Percentiles rank a stretch among this genome's conserved stretches.
These are phyloP conservation scores for Rhopilema esculentum DNA, from an alignment of 30 jellyfish, hydroid and myxozoan genomes.

Conservation along the genomic window DNA sequence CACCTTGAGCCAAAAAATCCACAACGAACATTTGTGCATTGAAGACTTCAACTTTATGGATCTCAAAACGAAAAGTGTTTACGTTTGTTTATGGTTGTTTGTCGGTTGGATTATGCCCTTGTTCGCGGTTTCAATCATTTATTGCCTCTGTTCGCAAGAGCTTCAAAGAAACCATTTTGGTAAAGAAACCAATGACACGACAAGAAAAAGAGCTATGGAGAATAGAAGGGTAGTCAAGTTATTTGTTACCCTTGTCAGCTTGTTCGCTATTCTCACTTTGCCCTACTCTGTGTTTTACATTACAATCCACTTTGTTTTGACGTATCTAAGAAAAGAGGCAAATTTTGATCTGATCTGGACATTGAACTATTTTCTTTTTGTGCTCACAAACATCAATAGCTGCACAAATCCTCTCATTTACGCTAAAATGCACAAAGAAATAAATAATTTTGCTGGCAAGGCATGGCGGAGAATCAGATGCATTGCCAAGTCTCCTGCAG, in stretches of 20 bases:
- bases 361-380: conserved; percentile 46
- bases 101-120: conserved; percentile 57
- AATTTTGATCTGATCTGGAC: conserved; percentile 27
- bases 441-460: conserved; percentile 4
- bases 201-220: conserved; percentile 4
- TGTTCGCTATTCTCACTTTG: conserved; percentile 41
- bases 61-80: background rate
- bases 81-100: conserved; percentile 9
- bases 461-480: conserved; percentile 10
- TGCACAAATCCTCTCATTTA: conserved; percentile 69
- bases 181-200: background rate
- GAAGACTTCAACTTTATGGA: conserved; percentile 14
- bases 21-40: background rate
- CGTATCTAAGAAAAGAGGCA: conserved; percentile 22
- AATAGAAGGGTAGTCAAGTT: conserved; percentile 50
- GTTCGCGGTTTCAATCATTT: background rate
- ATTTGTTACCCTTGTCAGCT: conserved; percentile 25
- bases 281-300: conserved; percentile 54
- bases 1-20: conserved; percentile 9
- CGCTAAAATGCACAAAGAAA: conserved; percentile 52
- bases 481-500: background rate
- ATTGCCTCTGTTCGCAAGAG: conserved; percentile 25
- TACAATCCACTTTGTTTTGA: conserved; percentile 11
- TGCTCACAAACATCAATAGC: conserved; percentile 38
- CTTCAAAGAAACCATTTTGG: conserved; percentile 1